Evolutionary conservation across 1,140 invertebrate species (phyloP), one percentile per base, ranked within the genome.

Genomic region (Drosophila gunungcola): DNA sequence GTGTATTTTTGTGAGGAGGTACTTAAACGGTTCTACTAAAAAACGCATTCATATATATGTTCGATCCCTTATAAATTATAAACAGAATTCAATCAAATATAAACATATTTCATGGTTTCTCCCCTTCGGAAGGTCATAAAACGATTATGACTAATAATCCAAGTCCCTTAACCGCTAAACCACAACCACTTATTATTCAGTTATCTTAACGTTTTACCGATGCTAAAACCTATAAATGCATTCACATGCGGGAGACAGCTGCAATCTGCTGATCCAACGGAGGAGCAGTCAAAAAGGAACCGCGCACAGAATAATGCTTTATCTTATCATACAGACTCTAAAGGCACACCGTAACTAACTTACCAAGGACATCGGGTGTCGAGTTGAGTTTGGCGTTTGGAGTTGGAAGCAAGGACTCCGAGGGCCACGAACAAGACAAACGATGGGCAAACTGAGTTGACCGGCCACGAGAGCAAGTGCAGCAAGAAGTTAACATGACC

Each of bases 401-500:
- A 4, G 42, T 27, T 13, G 11, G 38, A n/a, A 13, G 29, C n/a
- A 34, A 29, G 39, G 27, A 10, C 10, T 16, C 36, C 42, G 29
- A 3, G 61, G 29, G 41, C 29, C 39, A 53, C 27, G 56, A 38
- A 72, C 46, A 83, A 80, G 80, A 80, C 77, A 85, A 84, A 85
- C 73, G 77, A 62, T 63, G 46, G 74, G 46, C 16, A 51, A 73
- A 75, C 60, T 73, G 73, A 57, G 73, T 63, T 81, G 81, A 78
- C 81, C 78, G 67, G 78, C 65, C 68, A 57, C 48, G 52, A 69
- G 52, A 69, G 46, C 57, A 78, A 69, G 64, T 68, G 79, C 74
- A 67, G 80, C 73, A 85, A 85, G 78, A 85, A 85, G 78, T 85
- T 85, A 86, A 86, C 82, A 85, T 85, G 82, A 85, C 82, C 82